Conservation (phyloP, 2,797 vertebrate species). For the Morelia viridis region DNA sequence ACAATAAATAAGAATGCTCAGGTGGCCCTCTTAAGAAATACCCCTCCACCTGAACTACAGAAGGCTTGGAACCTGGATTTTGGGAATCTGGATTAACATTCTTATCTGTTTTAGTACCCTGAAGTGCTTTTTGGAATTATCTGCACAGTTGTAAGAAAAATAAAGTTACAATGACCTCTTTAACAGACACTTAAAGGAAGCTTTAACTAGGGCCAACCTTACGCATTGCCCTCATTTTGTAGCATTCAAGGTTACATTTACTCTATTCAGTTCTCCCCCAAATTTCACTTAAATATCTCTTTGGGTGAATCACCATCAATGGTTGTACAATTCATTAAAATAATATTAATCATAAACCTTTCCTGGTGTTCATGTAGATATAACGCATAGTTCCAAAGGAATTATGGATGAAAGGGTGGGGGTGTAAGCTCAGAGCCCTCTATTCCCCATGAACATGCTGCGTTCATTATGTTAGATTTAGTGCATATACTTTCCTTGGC, state of each 20-base stretch:
- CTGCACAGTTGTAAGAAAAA: background rate
- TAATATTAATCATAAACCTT: conserved; percentile 69
- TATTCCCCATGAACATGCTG: conserved; percentile 65
- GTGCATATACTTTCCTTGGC: conserved; percentile 69
- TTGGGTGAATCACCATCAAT: conserved; percentile 63
- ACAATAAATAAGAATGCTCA: too few species aligned
- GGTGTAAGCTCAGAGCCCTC: conserved; percentile 66
- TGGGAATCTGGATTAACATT: background rate
- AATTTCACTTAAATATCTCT: conserved; percentile 45
- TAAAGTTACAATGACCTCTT: background rate
- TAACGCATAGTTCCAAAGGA: conserved; percentile 68
- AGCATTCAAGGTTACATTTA: conserved; percentile 5
- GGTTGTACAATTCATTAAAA: conserved; percentile 73
- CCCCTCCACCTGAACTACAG: background rate
- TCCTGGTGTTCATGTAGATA: conserved; percentile 67
- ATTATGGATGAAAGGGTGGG: conserved; percentile 66
- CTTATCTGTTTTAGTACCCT: too few species aligned
- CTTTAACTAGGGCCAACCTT: background rate
- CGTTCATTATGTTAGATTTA: conserved; percentile 73
- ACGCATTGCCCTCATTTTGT: background rate
- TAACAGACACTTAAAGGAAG: background rate
- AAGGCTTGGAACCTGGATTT: background rate
- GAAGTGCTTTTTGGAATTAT: background rate
- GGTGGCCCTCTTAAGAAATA: background rate
- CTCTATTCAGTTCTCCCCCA: conserved; percentile 47